These are phyloP conservation scores for Bombus pascuorum DNA, from an alignment of 1,140 invertebrate genomes.

Conservation along the genomic window DNA sequence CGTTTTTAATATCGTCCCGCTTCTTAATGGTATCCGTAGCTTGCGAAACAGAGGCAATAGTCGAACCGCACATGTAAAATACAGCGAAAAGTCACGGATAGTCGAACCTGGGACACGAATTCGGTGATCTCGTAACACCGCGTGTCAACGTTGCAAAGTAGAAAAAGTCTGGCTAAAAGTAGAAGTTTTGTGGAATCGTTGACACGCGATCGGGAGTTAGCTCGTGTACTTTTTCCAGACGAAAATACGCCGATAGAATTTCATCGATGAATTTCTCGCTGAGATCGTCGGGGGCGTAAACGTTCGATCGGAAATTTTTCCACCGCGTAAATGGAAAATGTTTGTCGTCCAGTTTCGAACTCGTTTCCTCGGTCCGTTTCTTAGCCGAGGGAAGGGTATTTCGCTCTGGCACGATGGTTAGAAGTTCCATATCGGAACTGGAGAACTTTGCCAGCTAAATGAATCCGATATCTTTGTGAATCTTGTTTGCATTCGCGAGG, in stretches of 20 bases:
- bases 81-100: too few species aligned
- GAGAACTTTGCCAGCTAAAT: not conserved
- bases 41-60: not conserved
- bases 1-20: not conserved
- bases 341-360: not conserved
- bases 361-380: not conserved
- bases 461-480: slow-evolving; percentile 23
- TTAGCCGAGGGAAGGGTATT: not conserved
- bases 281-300: slow-evolving; percentile 21
- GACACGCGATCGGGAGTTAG: too few species aligned
- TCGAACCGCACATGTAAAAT: too few species aligned
- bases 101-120: too few species aligned
- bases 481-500: slow-evolving; percentile 29
- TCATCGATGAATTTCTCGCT: not conserved
- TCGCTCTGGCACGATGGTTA: not conserved
- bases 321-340: slow-evolving; percentile 16
- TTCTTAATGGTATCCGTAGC: not conserved
- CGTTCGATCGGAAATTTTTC: not conserved
- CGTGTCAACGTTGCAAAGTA: too few species aligned
- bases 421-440: not conserved
- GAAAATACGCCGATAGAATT: too few species aligned
- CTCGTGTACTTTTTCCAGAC: too few species aligned
- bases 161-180: too few species aligned
- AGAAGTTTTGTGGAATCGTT: too few species aligned
- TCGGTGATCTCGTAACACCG: too few species aligned